A percentile compares a stretch with the other conserved stretches of the same genome.
Evolutionary conservation across 2,888 invertebrate genomes (phyloP).

Genomic region (Sceliomorpha sp.): DNA sequence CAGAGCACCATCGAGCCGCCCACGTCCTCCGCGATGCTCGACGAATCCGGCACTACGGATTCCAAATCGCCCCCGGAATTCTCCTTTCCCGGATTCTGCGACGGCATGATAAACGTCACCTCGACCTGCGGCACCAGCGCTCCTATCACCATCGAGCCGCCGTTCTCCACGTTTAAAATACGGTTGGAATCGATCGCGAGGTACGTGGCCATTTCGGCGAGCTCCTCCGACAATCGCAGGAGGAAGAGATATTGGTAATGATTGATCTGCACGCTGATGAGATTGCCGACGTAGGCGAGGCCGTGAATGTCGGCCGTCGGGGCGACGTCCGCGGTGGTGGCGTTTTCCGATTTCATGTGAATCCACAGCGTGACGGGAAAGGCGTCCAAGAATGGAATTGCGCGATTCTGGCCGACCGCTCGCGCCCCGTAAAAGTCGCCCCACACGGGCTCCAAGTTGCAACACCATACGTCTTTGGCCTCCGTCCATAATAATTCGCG

Average conservation of each 20-base stretch:
- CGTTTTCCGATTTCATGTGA: constrained; percentile 78
- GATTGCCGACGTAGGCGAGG: constrained; percentile 89
- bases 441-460: constrained; percentile 94
- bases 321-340: constrained; percentile 21
- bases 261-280: constrained; percentile 94
- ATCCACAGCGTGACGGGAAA: constrained; percentile 94
- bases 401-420: constrained; percentile 86
- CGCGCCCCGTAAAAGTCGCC: constrained; percentile 93
- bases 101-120: constrained; percentile 92
- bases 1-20: constrained; percentile 63
- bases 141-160: constrained; percentile 86
- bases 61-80: constrained; percentile 92
- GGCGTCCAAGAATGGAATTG: constrained; percentile 91
- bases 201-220: constrained; percentile 90
- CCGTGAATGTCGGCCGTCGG: constrained; percentile 87
- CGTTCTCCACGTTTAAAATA: constrained; percentile 83
- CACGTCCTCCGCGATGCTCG: constrained; percentile 89
- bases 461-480: constrained; percentile 93
- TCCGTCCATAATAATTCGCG: constrained; percentile 88
- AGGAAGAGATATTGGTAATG: constrained; percentile 96
- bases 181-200: constrained; percentile 88
- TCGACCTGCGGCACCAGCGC: constrained; percentile 92
- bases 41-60: constrained; percentile 92
- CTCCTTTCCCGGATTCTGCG: constrained; percentile 91
- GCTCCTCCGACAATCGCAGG: constrained; percentile 89